Evolutionary conservation across 1,140 invertebrate genomes (phyloP), one percentile per base, ranked within the genome.

Genomic region (Sitodiplosis mosellana): DNA sequence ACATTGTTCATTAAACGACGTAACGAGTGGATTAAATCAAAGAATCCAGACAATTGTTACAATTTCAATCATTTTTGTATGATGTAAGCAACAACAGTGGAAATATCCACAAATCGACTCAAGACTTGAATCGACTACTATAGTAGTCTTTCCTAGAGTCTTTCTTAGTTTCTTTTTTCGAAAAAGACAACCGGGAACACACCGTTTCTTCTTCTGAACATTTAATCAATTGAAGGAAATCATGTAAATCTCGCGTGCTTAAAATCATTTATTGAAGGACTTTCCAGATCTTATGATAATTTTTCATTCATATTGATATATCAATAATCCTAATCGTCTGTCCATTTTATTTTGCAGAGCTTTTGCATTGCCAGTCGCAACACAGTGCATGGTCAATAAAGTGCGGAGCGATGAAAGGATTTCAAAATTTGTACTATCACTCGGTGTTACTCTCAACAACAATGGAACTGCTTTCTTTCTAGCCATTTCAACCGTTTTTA

Each of bases 391-490:
- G 78, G 91, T 94, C 63, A 86, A 92, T 54, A 90, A 89, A 53
- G 71, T 91, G 46, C 76, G 79, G 53, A 77, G 95, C 49, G 90
- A 97, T 69, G 75, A 81, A 27, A 74, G 90, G 45, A 87, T 98
- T 44, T 90, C 90, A 1, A 74, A 87, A 48, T 93, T 92, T 65
- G 83, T 92, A 14, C 68, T 94, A 6, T 88, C 89, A 1, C 87
- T 93, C 51, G 87, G 87, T 18, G 86, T 84, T 56, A 91, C 89
- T 52, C 81, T 92, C 54, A 93, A 93, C 65, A 91, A 90, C 80
- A 88, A 95, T 58, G 92, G 92, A 10, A 94, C 90, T 1, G 91
- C 91, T 0, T 66, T 94, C 7, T 96, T 91, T 63, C 77, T 95
- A 12, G 76, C 87, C 0, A 76, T 89, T 1, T 84, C 89, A 4